Evolutionary conservation across 2,888 invertebrate species (phyloP).

Genomic region (Dryocosmus kuriphilus): DNA sequence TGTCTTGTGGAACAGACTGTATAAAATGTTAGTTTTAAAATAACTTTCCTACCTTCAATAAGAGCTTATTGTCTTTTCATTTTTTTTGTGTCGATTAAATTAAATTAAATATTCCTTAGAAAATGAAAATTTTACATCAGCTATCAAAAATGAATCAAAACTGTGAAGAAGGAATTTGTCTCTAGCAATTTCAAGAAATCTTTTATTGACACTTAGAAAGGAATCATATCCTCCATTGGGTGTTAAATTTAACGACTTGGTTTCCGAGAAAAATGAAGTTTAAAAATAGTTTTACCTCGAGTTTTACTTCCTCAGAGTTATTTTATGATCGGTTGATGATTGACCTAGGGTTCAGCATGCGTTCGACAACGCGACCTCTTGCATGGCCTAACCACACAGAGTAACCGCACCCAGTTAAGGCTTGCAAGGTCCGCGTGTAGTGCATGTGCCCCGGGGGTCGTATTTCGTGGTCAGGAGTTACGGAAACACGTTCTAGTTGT

Average conservation of each 20-base stretch:
- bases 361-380: slow-evolving; percentile 11
- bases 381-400: background rate
- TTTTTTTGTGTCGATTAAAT: no score
- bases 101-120: no score
- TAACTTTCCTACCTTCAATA: no score
- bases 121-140: no score
- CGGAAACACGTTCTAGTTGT: slow-evolving; percentile 25
- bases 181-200: background rate
- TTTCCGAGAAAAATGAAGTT: background rate
- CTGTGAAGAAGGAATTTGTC: background rate
- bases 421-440: slow-evolving; percentile 18
- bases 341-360: slow-evolving; percentile 15
- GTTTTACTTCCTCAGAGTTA: background rate
- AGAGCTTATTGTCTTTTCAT: no score
- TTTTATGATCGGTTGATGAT: slow-evolving; percentile 51
- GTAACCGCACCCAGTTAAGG: slow-evolving; percentile 38
- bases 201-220: background rate
- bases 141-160: background rate
- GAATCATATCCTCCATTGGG: background rate
- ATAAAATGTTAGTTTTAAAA: no score
- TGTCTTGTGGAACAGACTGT: no score
- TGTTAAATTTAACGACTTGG: background rate
- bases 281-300: background rate
- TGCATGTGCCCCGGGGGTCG: slow-evolving; percentile 6
- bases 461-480: slow-evolving; percentile 41